These are phyloP conservation scores for Microtus richardsoni DNA, from an alignment of 2,113 vertebrate genomes.

Conservation along the genomic window DNA sequence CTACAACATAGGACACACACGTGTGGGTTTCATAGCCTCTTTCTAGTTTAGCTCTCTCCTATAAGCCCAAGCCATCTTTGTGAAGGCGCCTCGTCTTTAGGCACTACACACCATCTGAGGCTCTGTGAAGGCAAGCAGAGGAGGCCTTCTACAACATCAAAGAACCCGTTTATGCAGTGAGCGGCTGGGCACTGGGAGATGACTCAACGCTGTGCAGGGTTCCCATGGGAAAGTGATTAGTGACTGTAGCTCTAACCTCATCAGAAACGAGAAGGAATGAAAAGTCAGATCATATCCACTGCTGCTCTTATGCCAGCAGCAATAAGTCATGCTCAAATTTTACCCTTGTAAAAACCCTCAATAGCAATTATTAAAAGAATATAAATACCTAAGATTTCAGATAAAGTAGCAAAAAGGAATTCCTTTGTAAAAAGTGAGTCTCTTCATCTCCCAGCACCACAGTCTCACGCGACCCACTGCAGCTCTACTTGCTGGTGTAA, in stretches of 20 bases:
- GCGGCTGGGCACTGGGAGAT: not conserved
- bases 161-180: not conserved
- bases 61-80: not conserved
- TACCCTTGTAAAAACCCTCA: conserved; percentile 13
- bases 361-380: conserved; percentile 43
- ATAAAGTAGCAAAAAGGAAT: not conserved
- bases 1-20: not conserved
- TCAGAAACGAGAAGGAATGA: conserved; percentile 43
- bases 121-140: not conserved
- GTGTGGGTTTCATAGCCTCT: not conserved
- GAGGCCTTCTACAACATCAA: not conserved
- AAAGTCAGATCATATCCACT: not conserved
- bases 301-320: not conserved
- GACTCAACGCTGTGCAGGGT: not conserved
- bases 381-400: conserved; percentile 43
- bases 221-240: conserved; percentile 7
- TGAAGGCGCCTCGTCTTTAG: not conserved
- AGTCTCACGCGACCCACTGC: not conserved
- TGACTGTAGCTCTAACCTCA: not conserved
- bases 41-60: not conserved
- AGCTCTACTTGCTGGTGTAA: not conserved
- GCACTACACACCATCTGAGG: not conserved
- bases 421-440: not conserved
- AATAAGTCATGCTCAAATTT: not conserved
- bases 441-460: not conserved